Conservation (phyloP, 2,888 invertebrate genomes). For the Ophion slaviceki region DNA sequence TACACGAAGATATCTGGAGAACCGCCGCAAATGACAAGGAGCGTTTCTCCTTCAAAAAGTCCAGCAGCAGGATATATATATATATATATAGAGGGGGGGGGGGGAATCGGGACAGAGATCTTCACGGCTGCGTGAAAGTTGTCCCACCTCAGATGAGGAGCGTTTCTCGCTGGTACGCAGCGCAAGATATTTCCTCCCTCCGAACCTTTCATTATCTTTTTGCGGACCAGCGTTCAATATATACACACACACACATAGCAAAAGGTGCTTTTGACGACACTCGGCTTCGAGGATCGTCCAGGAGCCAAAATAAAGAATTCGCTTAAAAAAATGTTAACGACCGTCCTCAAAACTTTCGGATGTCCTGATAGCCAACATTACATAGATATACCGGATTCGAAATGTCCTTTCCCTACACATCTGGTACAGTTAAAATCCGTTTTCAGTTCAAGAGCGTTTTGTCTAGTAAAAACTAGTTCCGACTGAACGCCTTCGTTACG, state of each 20-base stretch:
- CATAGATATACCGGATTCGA: not conserved
- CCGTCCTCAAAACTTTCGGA: not conserved
- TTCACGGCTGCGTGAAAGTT: slow-evolving; percentile 72
- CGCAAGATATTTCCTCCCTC: slow-evolving; percentile 12
- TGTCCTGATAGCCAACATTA: not conserved
- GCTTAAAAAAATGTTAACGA: not conserved
- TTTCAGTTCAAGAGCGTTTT: no score
- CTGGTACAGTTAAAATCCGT: no score
- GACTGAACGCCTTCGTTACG: no score
- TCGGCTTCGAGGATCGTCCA: no score
- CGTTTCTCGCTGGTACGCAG: slow-evolving; percentile 43
- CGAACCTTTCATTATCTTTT: slow-evolving; percentile 78
- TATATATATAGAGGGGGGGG: not conserved
- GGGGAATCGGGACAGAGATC: slow-evolving; percentile 32
- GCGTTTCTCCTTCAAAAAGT: slow-evolving; percentile 49
- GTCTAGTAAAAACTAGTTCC: no score
- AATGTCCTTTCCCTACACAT: no score
- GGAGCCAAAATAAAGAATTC: not conserved
- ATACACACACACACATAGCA: not conserved
- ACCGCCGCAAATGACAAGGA: not conserved
- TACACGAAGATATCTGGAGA: slow-evolving; percentile 32
- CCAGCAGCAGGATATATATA: not conserved
- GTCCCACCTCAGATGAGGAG: slow-evolving; percentile 75
- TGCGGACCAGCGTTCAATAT: slow-evolving; percentile 67
- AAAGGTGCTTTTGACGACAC: no score